phyloP scores from a whole-genome alignment of 1,140 invertebrate species.

The Drosophila willistoni region DNA sequence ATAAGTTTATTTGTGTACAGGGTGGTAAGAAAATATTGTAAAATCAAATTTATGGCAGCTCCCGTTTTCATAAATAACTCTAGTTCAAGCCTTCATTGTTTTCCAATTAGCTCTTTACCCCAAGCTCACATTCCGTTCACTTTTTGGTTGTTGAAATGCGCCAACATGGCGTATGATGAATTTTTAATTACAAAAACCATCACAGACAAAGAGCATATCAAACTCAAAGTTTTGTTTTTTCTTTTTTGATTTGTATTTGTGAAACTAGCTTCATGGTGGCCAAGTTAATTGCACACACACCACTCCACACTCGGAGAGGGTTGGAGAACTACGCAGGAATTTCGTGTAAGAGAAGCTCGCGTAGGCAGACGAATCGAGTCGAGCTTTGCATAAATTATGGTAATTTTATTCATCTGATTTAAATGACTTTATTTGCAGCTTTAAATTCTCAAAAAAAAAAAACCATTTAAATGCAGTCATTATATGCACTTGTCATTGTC shows the following conservation, averaged over 20 bases:
- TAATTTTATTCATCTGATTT: slow-evolving; percentile 23
- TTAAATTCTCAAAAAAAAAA: slow-evolving; percentile 12
- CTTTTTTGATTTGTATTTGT: not conserved
- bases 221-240: slow-evolving; percentile 24
- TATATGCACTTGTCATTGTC: slow-evolving; percentile 32
- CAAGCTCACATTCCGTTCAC: no score
- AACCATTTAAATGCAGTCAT: slow-evolving; percentile 34
- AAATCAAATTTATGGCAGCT: not conserved
- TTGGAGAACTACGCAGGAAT: no score
- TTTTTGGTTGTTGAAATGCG: not conserved
- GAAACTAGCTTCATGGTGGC: not conserved
- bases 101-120: slow-evolving; percentile 59
- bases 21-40: not conserved
- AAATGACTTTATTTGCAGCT: slow-evolving; percentile 26
- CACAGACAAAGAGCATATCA: slow-evolving; percentile 24
- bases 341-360: no score
- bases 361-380: no score
- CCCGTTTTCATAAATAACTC: not conserved
- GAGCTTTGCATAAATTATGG: slow-evolving; percentile 9
- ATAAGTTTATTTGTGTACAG: not conserved
- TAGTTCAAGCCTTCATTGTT: slow-evolving; percentile 60
- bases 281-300: slow-evolving; percentile 1
- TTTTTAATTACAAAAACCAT: slow-evolving; percentile 71
- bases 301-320: no score
- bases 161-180: slow-evolving; percentile 78